phyloP scores from a whole-genome alignment of 2,888 invertebrate genomes.

The Eumacrocentrus americanus region DNA sequence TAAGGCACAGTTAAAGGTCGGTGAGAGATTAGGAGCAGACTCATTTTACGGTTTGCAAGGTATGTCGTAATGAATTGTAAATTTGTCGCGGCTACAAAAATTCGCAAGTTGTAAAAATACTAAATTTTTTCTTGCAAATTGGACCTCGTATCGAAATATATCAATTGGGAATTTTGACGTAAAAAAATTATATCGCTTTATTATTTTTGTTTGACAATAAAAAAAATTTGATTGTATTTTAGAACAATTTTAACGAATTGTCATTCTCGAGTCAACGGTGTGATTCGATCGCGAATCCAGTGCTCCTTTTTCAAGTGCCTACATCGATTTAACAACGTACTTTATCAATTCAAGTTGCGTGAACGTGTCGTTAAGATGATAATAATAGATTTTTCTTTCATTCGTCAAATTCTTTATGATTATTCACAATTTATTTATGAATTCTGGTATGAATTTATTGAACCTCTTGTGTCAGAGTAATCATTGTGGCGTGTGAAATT shows the following conservation, averaged over 20 bases:
- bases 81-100: neutral
- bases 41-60: slow-evolving; percentile 48
- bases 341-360: neutral
- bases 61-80: slow-evolving; percentile 32
- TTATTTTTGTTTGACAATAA: no score
- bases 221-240: no score
- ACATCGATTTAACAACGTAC: neutral
- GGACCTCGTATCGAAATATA: neutral
- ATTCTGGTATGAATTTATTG: slow-evolving; percentile 4
- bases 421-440: neutral
- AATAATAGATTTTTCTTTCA: neutral
- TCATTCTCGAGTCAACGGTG: neutral
- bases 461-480: neutral
- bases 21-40: slow-evolving; percentile 75
- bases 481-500: slow-evolving; percentile 3
- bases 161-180: no score
- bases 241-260: no score
- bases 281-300: neutral
- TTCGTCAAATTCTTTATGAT: neutral
- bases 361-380: neutral
- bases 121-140: neutral
- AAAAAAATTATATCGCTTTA: no score
- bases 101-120: neutral
- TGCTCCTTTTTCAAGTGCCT: slow-evolving; percentile 4
- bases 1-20: slow-evolving; percentile 83